Conservation (phyloP, 2,113 vertebrate species). For the Onychorhynchus coronatus region DNA sequence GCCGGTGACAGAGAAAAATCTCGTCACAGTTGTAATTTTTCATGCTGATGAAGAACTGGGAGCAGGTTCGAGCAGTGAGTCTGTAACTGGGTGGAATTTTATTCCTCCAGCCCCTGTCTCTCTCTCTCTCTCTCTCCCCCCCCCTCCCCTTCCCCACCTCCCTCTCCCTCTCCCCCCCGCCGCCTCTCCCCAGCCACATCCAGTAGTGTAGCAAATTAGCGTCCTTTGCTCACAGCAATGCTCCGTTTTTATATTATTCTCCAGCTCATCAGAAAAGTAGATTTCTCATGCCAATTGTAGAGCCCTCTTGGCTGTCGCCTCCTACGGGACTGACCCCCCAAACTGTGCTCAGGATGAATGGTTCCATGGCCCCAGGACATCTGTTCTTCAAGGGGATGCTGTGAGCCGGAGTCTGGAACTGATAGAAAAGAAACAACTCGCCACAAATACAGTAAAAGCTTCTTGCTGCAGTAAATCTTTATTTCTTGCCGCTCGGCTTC, state of each 20-base stretch:
- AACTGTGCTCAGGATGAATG: slow-evolving; percentile 60
- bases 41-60: slow-evolving; percentile 66
- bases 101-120: not conserved
- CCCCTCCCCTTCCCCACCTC: not conserved
- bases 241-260: slow-evolving; percentile 63
- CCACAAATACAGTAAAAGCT: slow-evolving; percentile 43
- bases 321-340: slow-evolving; percentile 72
- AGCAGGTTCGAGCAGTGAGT: slow-evolving; percentile 45
- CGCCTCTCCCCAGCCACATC: slow-evolving; percentile 26
- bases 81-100: slow-evolving; percentile 47
- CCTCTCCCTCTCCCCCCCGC: not conserved
- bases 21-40: slow-evolving; percentile 70
- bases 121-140: not conserved
- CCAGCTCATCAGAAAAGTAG: slow-evolving; percentile 65
- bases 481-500: not conserved
- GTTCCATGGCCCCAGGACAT: slow-evolving; percentile 52
- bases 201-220: slow-evolving; percentile 59
- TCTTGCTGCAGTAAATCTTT: slow-evolving; percentile 40
- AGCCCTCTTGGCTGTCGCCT: slow-evolving; percentile 64
- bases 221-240: slow-evolving; percentile 64
- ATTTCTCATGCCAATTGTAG: slow-evolving; percentile 69
- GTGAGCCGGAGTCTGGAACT: slow-evolving; percentile 49
- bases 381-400: slow-evolving; percentile 62
- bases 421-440: slow-evolving; percentile 22
- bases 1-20: slow-evolving; percentile 75